Evolutionary conservation across 2,888 invertebrate species (phyloP), one percentile per base, ranked within the genome.

Genomic region (Ormia ochracea): DNA sequence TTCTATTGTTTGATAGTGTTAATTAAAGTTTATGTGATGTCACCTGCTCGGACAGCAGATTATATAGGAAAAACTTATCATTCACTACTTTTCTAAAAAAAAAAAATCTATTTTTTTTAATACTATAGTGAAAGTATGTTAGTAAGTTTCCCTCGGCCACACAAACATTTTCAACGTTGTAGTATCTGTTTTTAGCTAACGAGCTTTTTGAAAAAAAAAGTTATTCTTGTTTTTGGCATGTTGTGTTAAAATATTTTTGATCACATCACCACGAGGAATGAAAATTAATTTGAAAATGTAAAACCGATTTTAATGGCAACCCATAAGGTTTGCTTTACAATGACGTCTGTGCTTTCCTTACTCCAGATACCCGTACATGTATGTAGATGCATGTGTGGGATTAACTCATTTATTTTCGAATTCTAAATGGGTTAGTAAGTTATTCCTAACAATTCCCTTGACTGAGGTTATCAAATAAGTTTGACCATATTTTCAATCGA

Each of bases 11-110:
- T 59, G 69, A 66, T 59, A 54, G 73, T 78, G 81, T 81, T 81
- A 78, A 81, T 81, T 74, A 81, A 78, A 70, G 41, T 74, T 74
- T 81, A 52, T 78, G 50, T 50, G 52, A 33, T 66, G 66, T 78
- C 81, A 81, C 74, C 77, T 77, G 77, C 33, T 68, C 38, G 23
- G 10, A 28, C 23, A 9, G 54, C 33, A 61, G 31, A 59, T 48
- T 38, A 12, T 41, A 43, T 17, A 21, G 28, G 21, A 38, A 59
- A 19, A 52, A 50, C n/a, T n/a, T 0, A 17, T 6, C 26, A 41
- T 59, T 28, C 28, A 52, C 28, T 21, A 61, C 6, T 70, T 61
- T 41, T 56, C 54, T 45, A 17, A 33, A 48, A 38, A 48, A 52
- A 3, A 43, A 70, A 38, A 50, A 31, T n/a, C n/a, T n/a, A 14